Base-by-base conservation (phyloP, 2,797 vertebrate species). In the Micromesistius poutassou region DNA sequence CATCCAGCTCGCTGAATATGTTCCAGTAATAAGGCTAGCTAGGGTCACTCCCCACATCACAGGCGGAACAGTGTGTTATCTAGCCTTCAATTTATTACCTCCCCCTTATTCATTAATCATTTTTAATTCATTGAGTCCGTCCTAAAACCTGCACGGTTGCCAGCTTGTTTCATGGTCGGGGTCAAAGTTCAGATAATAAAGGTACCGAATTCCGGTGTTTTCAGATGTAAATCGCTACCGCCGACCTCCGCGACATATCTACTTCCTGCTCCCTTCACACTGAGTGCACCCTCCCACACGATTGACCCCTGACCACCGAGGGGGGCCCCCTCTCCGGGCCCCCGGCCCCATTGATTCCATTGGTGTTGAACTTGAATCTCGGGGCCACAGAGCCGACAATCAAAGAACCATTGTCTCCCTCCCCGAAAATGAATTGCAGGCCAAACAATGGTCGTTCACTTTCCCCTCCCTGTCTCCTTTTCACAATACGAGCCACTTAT, bases 331-430 rank as follows among this genome's bases (percentile, higher is more conserved):
- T 85, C 73, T 71, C 68, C 68, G 28, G 68, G 28, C 84, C 87
- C n/a, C 80, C 74, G 74, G 86, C 87, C 87, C 90, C 90, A 91
- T 89, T 91, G 87, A 92, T 91, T 91, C 87, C 80, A 70, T 85
- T 6, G 83, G 87, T 87, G 90, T 89, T 94, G 92, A 94, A 95
- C 93, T 94, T 94, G 91, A 93, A 92, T 93, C 86, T 87, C 9
- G 81, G 90, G 82, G 86, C 88, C 86, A 87, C 87, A 50, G 82
- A 85, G 83, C 84, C 84, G 80, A 88, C 90, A 92, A 90, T 93
- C 91, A 94, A 94, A 92, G 91, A 87, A 28, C 62, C 89, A 93
- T 93, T 94, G 93, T 94, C 84, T 85, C 85, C 66, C 46, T 84
- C 79, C n/a, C 77, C 79, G 22, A 88, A 92, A 91, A 94, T 91